phyloP scores from a whole-genome alignment of 2,113 vertebrate genomes.

The Lota lota region DNA sequence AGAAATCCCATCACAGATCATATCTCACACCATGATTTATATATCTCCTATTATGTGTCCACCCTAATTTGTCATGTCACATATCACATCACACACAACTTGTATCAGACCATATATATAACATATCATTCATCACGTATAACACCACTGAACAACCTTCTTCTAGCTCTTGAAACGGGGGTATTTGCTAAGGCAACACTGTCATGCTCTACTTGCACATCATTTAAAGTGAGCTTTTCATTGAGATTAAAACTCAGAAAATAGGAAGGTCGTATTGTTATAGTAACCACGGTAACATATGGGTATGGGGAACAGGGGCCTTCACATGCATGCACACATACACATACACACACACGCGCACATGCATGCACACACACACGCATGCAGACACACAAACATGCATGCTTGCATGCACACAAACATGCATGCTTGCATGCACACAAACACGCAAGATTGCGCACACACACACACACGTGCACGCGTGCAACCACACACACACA shows the following conservation, averaged over 20 bases:
- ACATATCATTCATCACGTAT: no score
- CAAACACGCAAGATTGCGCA: no score
- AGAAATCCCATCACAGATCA: no score
- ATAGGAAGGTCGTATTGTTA: conserved; percentile 21
- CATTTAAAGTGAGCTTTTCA: conserved; percentile 14
- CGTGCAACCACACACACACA: neutral
- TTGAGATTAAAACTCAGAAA: neutral
- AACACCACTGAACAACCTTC: no score
- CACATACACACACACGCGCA: neutral
- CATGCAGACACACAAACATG: neutral
- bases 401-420: no score
- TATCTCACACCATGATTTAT: no score
- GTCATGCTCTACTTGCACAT: neutral
- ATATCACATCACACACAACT: no score
- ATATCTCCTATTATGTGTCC: no score
- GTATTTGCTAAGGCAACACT: neutral
- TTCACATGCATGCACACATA: conserved; percentile 35
- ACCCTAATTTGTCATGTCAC: no score
- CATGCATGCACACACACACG: neutral
- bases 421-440: no score
- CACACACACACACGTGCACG: neutral
- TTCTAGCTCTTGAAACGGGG: no score
- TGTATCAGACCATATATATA: no score
- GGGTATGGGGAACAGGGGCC: conserved; percentile 26
- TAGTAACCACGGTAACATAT: conserved; percentile 12